A percentile compares a stretch with the other conserved stretches of the same genome.
Evolutionary conservation across 1,140 invertebrate genomes (phyloP).

Genomic region (Drosophila ambigua): DNA sequence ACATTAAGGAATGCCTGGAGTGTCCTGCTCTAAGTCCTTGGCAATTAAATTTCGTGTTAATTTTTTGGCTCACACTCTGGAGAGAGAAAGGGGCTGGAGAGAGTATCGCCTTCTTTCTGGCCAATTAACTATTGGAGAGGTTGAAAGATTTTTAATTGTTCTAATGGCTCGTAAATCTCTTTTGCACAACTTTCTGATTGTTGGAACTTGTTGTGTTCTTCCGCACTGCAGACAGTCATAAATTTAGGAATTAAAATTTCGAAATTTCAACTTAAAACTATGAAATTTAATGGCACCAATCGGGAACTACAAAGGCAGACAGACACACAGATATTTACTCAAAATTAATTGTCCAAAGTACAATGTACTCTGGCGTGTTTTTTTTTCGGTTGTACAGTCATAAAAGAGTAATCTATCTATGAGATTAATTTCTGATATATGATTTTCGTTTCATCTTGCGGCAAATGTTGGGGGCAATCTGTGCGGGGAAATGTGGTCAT

Average conservation of each 20-base stretch:
- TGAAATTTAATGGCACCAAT: constrained; percentile 35
- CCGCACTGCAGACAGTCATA: constrained; percentile 34
- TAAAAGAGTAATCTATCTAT: constrained; percentile 50
- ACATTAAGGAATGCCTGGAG: constrained; percentile 47
- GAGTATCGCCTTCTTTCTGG: constrained; percentile 25
- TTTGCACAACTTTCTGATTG: constrained; percentile 44
- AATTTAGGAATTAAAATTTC: constrained; percentile 45
- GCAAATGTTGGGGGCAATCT: not conserved
- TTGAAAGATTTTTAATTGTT: constrained; percentile 70
- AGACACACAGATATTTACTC: constrained; percentile 6
- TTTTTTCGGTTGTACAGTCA: constrained; percentile 18
- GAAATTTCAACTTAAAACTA: constrained; percentile 40
- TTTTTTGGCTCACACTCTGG: constrained; percentile 38
- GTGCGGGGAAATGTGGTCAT: not conserved
- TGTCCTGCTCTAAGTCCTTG: constrained; percentile 26
- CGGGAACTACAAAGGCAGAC: constrained; percentile 30
- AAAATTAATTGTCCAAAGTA: constrained; percentile 43
- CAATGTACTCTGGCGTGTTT: constrained; percentile 38
- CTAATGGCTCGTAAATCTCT: constrained; percentile 77
- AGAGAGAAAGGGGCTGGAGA: not conserved
- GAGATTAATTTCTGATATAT: constrained; percentile 53
- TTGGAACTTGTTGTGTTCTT: constrained; percentile 18
- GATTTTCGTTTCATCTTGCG: constrained; percentile 41
- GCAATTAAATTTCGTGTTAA: constrained; percentile 76
- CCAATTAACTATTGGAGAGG: constrained; percentile 64